Conservation (phyloP, 23 tunicate species). For the Halocynthia aurantium region DNA sequence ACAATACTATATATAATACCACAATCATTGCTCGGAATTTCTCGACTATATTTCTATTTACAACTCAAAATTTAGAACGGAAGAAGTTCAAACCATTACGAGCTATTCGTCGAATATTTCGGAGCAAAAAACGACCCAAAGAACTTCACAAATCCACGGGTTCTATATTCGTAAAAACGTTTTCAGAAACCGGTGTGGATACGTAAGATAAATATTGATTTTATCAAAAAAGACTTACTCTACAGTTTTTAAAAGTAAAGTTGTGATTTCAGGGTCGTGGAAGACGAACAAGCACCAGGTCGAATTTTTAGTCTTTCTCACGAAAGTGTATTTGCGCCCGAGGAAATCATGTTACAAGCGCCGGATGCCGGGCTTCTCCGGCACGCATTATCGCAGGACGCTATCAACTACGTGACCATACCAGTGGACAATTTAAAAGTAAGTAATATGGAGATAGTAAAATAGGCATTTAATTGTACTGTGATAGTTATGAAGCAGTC, state of each 20-base stretch:
- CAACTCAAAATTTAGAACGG: conserved; percentile 14
- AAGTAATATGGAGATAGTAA: not conserved
- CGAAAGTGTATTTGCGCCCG: conserved; percentile 17
- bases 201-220: no score
- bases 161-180: not conserved
- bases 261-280: no score
- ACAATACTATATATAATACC: no score
- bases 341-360: not conserved
- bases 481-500: no score
- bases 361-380: not conserved
- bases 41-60: no score
- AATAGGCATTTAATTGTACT: no score
- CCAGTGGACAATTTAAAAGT: conserved; percentile 12
- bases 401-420: conserved; percentile 8
- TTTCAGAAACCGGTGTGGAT: no score
- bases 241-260: no score
- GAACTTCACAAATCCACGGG: conserved; percentile 16
- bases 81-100: conserved; percentile 19
- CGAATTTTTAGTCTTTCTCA: conserved; percentile 10
- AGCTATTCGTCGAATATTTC: conserved; percentile 28
- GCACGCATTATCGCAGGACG: conserved; percentile 5
- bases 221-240: no score
- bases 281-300: not conserved
- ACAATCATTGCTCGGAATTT: no score
- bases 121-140: conserved; percentile 13